Conservation (phyloP, 2,113 vertebrate genomes). For the Petrocephalus microphthalmus region DNA sequence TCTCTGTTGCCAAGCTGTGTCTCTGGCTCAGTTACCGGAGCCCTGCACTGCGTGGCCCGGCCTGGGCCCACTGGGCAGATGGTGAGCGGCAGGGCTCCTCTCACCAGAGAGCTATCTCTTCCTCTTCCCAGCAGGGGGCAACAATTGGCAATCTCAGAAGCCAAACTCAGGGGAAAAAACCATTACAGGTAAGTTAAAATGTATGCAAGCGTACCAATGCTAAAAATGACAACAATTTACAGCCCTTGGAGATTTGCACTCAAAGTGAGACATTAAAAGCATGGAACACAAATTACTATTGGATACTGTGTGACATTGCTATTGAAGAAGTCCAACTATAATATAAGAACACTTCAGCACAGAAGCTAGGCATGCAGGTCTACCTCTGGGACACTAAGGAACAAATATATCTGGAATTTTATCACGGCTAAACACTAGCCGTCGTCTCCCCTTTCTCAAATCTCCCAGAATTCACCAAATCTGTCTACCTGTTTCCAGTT, state of each 20-base stretch:
- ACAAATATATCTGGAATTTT: neutral
- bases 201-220: neutral
- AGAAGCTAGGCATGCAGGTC: neutral
- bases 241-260: neutral
- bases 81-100: conserved; percentile 53
- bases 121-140: conserved; percentile 49
- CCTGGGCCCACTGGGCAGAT: conserved; percentile 44
- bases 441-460: neutral
- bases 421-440: neutral
- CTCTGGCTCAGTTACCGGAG: conserved; percentile 30
- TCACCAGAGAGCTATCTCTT: conserved; percentile 43
- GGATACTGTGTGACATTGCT: neutral
- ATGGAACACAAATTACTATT: neutral
- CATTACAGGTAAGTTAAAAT: neutral
- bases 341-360: neutral
- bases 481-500: neutral
- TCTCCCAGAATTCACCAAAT: neutral
- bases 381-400: neutral
- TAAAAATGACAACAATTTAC: neutral
- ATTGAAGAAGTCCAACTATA: neutral
- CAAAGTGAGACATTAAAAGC: neutral
- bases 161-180: neutral
- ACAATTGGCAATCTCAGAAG: conserved; percentile 36
- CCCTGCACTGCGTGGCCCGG: conserved; percentile 15
- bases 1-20: conserved; percentile 25